Base-by-base conservation (phyloP, 2,888 invertebrate species). In the Marasmarcha lunaedactyla region DNA sequence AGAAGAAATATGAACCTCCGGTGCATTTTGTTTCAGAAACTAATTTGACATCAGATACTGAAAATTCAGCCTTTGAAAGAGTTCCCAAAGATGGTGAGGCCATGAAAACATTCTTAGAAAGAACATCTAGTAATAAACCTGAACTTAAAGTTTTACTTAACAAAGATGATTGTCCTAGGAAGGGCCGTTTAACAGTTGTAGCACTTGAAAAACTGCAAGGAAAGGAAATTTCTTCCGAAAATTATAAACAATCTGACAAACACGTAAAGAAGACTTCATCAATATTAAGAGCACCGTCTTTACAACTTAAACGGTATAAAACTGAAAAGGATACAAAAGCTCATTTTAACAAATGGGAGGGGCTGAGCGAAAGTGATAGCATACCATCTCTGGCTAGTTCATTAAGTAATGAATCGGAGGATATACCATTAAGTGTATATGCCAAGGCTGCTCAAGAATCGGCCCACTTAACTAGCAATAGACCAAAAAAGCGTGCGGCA, bases 51-150 rank as follows among this genome's bases (percentile, higher is more conserved):
- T 78, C 77, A 3, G 76, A 79, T 47, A 78, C 78, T 26, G 81
- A 81, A 46, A 68, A 67, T 46, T 81, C 84, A 26, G 78, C 68
- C 1, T 90, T 89, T 53, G 90, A 90, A 57, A 85, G 90, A 46
- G 90, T 90, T 14, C 90, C 90, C 1, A 87, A 87, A 64, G 81
- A 87, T 36, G 90, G 90, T 1, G 90, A 90, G 66, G 86, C 89
- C 33, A 87, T 86, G 49, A 87, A 85, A 33, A 87, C 85, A 45
- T 90, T 90, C 62, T 71, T 90, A 41, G 86, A 90, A 56, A 73
- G 90, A 11, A 87, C 87, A 3, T 74, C 68, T 26, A 70, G 59
- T 35, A 83, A 78, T 33, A 81, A 73, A 51, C 55, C 72, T 1
- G 84, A 84, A 54, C 59, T 84, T 0, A 84, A 84, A 65, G 69